Percentiles rank a stretch among this genome's conserved stretches.
Conservation (phyloP, 2,797 vertebrate species). For the Diglossa cyanea region DNA sequence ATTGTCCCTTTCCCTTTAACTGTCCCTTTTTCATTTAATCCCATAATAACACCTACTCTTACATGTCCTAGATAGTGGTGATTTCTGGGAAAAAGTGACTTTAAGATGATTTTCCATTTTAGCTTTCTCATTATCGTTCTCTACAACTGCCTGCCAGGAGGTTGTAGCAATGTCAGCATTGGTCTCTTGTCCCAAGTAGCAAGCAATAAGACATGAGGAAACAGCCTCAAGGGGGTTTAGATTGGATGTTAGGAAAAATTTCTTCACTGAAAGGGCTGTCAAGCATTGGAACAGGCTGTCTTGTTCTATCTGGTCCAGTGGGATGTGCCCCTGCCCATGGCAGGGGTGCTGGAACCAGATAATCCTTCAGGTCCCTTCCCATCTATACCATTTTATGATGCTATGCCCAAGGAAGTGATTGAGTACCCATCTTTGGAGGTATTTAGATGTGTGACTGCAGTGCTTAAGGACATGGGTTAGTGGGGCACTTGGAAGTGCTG, state of each 20-base stretch:
- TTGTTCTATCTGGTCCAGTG: background rate
- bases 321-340: background rate
- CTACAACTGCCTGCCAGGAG: background rate
- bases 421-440: background rate
- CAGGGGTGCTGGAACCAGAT: background rate
- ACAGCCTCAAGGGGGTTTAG: background rate
- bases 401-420: background rate
- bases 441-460: background rate
- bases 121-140: background rate
- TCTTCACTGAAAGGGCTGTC: background rate
- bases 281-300: background rate
- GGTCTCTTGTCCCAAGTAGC: background rate
- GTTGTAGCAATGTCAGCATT: background rate
- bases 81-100: background rate
- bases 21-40: background rate
- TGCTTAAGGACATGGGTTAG: background rate
- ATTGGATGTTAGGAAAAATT: background rate
- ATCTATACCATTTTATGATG: background rate
- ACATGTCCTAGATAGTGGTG: background rate
- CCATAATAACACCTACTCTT: background rate
- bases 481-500: background rate
- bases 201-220: background rate
- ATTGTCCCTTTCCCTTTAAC: background rate
- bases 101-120: background rate
- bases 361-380: background rate